Conservation (phyloP, 53 echinoderm and acorn worm genomes). For the Actinopyga echinites region DNA sequence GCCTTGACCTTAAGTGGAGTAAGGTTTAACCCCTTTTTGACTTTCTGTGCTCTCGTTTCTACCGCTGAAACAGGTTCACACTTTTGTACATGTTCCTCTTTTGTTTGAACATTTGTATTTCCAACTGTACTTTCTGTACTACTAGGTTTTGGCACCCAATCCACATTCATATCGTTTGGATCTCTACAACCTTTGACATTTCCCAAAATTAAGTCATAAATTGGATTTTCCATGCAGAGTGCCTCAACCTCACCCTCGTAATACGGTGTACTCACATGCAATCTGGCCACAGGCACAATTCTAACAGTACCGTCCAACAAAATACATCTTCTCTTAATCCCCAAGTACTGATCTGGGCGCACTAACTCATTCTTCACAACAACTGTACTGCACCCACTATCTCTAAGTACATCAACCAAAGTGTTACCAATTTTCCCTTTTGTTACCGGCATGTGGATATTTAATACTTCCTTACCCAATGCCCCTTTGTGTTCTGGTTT, state of each 20-base stretch:
- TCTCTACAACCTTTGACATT: neutral
- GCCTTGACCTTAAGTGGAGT: neutral
- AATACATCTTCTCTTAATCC: conserved; percentile 19
- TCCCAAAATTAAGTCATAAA: conserved; percentile 31
- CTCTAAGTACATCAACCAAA: neutral
- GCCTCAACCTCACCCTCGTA: conserved; percentile 49
- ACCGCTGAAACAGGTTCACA: neutral
- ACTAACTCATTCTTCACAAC: conserved; percentile 13
- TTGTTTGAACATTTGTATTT: too few relatives aligned
- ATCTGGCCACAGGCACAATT: conserved; percentile 28
- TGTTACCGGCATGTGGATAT: too few relatives aligned
- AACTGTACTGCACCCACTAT: conserved; percentile 43
- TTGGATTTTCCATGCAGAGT: conserved; percentile 42
- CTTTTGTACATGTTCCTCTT: too few relatives aligned
- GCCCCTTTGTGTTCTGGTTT: neutral
- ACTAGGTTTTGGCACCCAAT: neutral
- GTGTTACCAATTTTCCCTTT: too few relatives aligned
- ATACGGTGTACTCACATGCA: conserved; percentile 42
- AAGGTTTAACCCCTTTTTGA: neutral
- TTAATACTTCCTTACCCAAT: neutral
- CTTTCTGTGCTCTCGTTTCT: conserved; percentile 5
- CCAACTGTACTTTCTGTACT: too few relatives aligned
- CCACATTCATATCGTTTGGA: neutral
- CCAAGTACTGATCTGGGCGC: neutral
- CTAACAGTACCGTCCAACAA: conserved; percentile 45